Evolutionary conservation across 2,113 vertebrate genomes (phyloP).

Genomic region (Oxygymnocypris stewartii): DNA sequence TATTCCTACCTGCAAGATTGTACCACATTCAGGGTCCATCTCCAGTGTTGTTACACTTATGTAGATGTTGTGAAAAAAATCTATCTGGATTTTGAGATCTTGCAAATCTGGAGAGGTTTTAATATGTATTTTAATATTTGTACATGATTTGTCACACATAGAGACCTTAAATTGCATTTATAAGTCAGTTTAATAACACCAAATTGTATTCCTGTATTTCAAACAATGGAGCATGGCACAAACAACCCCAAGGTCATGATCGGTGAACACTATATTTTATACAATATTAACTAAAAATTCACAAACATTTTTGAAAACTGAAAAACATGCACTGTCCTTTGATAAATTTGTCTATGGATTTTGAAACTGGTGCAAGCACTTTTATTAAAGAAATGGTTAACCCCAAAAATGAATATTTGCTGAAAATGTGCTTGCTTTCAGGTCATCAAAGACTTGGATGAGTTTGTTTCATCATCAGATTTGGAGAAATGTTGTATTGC

Average conservation of each 20-base stretch:
- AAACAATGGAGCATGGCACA: neutral
- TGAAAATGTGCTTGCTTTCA: neutral
- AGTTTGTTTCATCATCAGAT: neutral
- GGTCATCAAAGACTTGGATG: neutral
- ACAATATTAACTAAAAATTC: too few species aligned
- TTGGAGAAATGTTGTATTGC: neutral
- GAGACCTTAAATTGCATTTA: neutral
- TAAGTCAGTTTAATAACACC: neutral
- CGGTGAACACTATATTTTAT: too few species aligned
- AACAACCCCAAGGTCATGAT: neutral
- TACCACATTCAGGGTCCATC: conserved; percentile 43
- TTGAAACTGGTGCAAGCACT: neutral
- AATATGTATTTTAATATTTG: neutral
- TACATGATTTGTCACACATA: neutral
- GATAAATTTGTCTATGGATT: too few species aligned
- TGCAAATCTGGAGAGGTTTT: neutral
- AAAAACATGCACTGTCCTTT: too few species aligned
- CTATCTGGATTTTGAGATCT: conserved; percentile 56
- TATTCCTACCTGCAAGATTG: conserved; percentile 86
- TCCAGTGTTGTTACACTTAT: conserved; percentile 19
- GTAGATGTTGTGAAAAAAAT: conserved; percentile 37
- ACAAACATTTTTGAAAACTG: too few species aligned
- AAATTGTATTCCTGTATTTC: neutral
- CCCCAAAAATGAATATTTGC: neutral
- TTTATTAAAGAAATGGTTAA: too few species aligned